Conservation (phyloP, 2,888 invertebrate species). For the Ditylenchus weischeri region DNA sequence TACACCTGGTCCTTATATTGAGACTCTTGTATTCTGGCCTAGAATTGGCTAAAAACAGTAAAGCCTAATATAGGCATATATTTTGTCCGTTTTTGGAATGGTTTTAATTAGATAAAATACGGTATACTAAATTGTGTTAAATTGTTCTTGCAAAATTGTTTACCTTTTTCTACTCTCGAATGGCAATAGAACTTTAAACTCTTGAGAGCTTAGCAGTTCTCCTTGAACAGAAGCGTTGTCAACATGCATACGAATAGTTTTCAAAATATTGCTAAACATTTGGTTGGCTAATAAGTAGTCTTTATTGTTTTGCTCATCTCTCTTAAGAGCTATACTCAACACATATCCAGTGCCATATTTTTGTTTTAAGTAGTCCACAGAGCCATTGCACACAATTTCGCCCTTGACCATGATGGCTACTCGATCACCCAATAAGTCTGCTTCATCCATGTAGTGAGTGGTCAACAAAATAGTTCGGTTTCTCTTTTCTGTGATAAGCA, state of each 20-base stretch:
- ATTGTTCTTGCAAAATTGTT: not conserved
- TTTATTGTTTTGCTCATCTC: not conserved
- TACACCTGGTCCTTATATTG: too few relatives aligned
- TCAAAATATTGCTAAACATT: not conserved
- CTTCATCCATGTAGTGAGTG: constrained; percentile 58
- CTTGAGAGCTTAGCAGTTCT: not conserved
- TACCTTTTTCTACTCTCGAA: not conserved
- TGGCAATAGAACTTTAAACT: not conserved
- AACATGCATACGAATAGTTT: not conserved
- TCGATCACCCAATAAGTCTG: constrained; percentile 52
- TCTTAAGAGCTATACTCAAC: constrained; percentile 34
- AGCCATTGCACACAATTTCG: constrained; percentile 41
- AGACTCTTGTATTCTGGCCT: too few relatives aligned
- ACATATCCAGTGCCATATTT: constrained; percentile 48
- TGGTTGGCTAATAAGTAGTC: not conserved
- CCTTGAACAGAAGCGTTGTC: not conserved
- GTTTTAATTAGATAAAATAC: too few relatives aligned
- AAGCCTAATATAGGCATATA: too few relatives aligned
- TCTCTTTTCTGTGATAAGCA: constrained; percentile 38
- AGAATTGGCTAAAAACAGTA: too few relatives aligned
- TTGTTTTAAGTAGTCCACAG: constrained; percentile 44
- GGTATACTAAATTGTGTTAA: not conserved
- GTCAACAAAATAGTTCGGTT: constrained; percentile 51
- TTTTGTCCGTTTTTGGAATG: too few relatives aligned
- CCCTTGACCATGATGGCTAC: constrained; percentile 50